Evolutionary conservation across 2,113 vertebrate species (phyloP), one percentile per base, ranked within the genome.

Genomic region (Epinephelus cyanopodus): DNA sequence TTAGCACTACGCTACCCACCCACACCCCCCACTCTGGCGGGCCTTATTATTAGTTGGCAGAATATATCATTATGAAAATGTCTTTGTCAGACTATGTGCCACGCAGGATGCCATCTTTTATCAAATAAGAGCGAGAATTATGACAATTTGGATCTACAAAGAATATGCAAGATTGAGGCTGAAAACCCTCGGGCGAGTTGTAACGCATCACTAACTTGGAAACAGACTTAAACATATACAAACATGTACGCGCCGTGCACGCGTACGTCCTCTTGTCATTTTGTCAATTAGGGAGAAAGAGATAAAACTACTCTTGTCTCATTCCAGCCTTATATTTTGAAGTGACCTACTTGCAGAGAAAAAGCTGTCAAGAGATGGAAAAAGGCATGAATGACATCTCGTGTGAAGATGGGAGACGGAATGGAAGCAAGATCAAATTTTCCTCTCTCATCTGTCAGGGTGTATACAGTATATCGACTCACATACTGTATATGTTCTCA

Each of bases 291-390:
- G 9, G n/a, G 54, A 39, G 23, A 8, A 37, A 48, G 60, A 70
- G 37, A 56, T 69, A 74, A 78, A 77, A 54, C 48, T 68, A 37
- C 73, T 76, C 71, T 82, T 79, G 60, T 84, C 23, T 89, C 65
- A 83, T 87, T 81, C 68, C 69, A 72, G 67, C 23, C n/a, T 29
- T 53, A 8, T 62, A 69, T 85, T 71, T 83, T 87, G 63, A 88
- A 79, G 79, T 87, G 84, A 90, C 91, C 90, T 89, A 92, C 74
- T 87, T 90, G 68, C 50, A 53, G 60, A 71, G 81, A 82, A 69
- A 77, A 71, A 27, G 48, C 82, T 83, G 77, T 79, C 79, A 62
- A 37, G 53, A 69, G 79, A 78, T 48, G 47, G 48, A 71, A 21
- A 72, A 79, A 42, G 8, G 17, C 50, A 39, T 33, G 74, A 85